These are phyloP conservation scores for Cyclura pinguis DNA, from an alignment of 2,797 vertebrate genomes.

Conservation along the genomic window DNA sequence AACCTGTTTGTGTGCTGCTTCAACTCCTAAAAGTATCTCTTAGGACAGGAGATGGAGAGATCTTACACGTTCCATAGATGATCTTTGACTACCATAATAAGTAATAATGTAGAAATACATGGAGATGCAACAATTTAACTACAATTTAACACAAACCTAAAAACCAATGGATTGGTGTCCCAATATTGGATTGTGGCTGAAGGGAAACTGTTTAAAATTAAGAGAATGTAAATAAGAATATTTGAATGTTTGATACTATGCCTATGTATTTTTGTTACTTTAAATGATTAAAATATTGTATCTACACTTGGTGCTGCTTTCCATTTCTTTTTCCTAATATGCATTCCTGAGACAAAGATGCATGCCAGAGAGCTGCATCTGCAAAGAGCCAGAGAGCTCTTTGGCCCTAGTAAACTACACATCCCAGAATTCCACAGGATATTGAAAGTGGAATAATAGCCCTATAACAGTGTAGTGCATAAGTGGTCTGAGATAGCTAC, in stretches of 20 bases:
- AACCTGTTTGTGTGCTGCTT: conserved; percentile 18
- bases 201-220: neutral
- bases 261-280: conserved; percentile 18
- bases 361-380: too few species aligned
- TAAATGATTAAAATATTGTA: conserved; percentile 22
- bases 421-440: too few species aligned
- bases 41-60: neutral
- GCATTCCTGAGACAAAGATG: neutral
- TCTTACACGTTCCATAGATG: neutral
- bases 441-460: too few species aligned
- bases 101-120: neutral
- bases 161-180: neutral
- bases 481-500: too few species aligned
- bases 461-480: too few species aligned
- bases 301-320: neutral
- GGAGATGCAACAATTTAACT: neutral
- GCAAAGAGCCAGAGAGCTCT: too few species aligned
- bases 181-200: neutral
- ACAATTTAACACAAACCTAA: neutral
- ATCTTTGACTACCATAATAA: conserved; percentile 24
- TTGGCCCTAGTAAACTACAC: too few species aligned
- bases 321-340: neutral
- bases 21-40: neutral
- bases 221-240: conserved; percentile 43
- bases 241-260: neutral